Base-by-base conservation (phyloP, 2,113 vertebrate species). In the Dinomys branickii region DNA sequence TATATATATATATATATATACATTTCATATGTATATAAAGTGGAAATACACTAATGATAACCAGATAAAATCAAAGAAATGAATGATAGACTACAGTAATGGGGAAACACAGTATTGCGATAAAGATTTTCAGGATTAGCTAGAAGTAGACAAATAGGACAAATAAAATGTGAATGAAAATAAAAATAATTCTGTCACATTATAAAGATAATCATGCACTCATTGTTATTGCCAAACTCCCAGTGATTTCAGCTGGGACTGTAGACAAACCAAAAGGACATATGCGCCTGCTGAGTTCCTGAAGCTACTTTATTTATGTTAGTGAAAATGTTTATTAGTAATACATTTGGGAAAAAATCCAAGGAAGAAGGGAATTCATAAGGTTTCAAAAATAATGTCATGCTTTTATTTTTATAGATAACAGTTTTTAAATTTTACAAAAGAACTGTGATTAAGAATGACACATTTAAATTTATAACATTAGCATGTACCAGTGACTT, bases 401-500 rank as follows among this genome's bases (percentile, higher is more conserved):
- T 13, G 16, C 3, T 28, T 94, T 61, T 63, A n/a, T 89, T 84
- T 91, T 71, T 44, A 83, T 90, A 30, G 0, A n/a, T 33, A 52
- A 1, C 38, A 33, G 30, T 44, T 65, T 91, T 54, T 7, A 85
- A 3, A 81, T 44, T 14, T 84, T 73, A 26, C 16, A 52, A 71
- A 77, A 38, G 1, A 2, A 52, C 67, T 56, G 7, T 82, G 35
- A 59, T 94, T 95, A 30, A 61, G 26, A 89, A 92, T 67, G 54
- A 7, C 6, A 30, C 54, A 24, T 85, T 96, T 90, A 71, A 94
- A 90, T 73, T 77, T n/a, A 88, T 17, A 20, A 3, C 20, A 83
- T 92, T 77, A 83, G 30, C 92, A 82, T 95, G 47, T 94, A 50
- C n/a, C n/a, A n/a, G n/a, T 69, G n/a, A 93, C 20, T 92, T 77